Evolutionary conservation across 2,113 vertebrate species (phyloP).

Genomic region (Xiphophorus hellerii): DNA sequence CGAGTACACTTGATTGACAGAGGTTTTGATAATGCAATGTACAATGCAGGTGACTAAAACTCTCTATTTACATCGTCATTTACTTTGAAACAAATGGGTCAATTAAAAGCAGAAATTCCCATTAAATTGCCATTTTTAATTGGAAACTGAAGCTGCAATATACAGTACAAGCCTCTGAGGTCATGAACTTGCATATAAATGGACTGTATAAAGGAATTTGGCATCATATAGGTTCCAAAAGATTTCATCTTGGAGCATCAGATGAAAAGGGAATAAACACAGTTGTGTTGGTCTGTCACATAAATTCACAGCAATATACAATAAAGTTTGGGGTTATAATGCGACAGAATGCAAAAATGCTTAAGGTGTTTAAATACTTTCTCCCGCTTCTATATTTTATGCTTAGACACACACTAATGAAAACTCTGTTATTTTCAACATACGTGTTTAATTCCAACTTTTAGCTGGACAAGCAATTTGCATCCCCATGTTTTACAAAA

Average conservation of each 20-base stretch:
- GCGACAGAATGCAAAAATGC: too few species aligned
- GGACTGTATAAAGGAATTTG: background rate
- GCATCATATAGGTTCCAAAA: too few species aligned
- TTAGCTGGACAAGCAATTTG: too few species aligned
- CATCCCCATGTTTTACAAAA: too few species aligned
- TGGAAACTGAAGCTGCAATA: background rate
- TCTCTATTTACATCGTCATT: background rate
- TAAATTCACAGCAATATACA: too few species aligned
- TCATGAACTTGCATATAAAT: background rate
- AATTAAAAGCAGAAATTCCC: background rate
- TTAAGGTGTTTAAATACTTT: background rate
- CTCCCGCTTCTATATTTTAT: background rate
- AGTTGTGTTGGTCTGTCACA: too few species aligned
- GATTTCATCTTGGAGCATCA: too few species aligned
- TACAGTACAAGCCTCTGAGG: background rate
- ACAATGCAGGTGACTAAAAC: too few species aligned
- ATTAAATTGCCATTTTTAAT: background rate
- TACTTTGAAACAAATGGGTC: background rate
- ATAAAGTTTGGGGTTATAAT: too few species aligned
- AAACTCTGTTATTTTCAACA: background rate
- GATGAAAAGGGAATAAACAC: too few species aligned
- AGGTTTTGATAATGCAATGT: too few species aligned
- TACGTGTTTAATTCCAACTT: too few species aligned
- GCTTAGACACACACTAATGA: background rate
- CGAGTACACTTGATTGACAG: background rate